Evolutionary conservation across 2,888 invertebrate genomes (phyloP), one percentile per base, ranked within the genome.

Genomic region (Platypus cylindrus): DNA sequence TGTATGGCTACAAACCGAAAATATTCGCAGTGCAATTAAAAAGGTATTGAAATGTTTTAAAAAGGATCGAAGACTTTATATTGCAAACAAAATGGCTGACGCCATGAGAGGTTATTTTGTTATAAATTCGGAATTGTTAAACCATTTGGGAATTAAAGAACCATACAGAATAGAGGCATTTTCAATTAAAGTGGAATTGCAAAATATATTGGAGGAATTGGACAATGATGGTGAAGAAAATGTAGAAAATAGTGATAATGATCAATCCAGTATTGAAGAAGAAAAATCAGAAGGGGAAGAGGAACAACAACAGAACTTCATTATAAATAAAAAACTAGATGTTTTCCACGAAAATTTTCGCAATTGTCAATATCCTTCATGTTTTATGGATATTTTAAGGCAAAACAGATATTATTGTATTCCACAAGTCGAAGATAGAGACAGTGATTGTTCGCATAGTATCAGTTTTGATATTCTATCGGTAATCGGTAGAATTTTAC

Each of bases 1-100:
- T 3, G 66, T 70, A 37, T 91, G 90, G 89, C 53, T 91, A 3
- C 70, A 73, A 47, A 68, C 73, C 49, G 75, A 81, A 54, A 75
- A 72, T 1, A 64, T 77, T 13, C 74, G 82, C n/a, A 66, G 75
- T 2, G 86, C 84, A 0, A 60, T 85, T 9, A 54, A 64, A 7
- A 76, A 76, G 56, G 73, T 84, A 44, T 50, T 84, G 18, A 67
- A 70, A 0, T 64, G 73, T 41, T 55, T 81, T 30, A 74, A 70
- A 46, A 68, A 68, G 48, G 55, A 57, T 2, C 62, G 68, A 24
- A 67, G 78, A 18, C 55, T 62, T 20, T 63, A 57, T 34, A 62
- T 81, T 13, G 56, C 70, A 28, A 49, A 56, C 1, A 67, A 73
- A 44, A 75, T 85, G 9, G 67, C 73, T 47, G 65, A 64, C 26